Base-by-base conservation (phyloP, 2,113 vertebrate species). In the Eptatretus burgeri region DNA sequence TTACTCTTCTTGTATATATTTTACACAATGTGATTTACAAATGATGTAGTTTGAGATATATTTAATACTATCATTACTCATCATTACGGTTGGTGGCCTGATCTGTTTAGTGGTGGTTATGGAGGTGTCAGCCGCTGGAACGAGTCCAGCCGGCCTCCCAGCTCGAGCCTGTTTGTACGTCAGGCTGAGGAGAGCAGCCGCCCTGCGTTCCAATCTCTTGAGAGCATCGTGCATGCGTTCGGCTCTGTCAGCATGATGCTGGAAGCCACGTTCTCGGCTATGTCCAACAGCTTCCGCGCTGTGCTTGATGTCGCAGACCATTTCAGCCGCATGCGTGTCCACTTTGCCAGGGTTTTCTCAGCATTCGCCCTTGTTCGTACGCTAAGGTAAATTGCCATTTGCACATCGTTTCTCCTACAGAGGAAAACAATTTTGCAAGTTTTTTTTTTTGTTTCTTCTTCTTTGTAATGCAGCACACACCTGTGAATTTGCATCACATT, bases 191-290 rank as follows among this genome's bases (percentile, higher is more conserved):
- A 98, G 72, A 85, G 85, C 76, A 98, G 91, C 75, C 78, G 89
- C 1, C 83, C 87, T 0, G 89, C 89, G 11, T 98, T 95, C 70
- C 86, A 98, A 76, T 95, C 89, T 69, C 87, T 98, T 13, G 89
- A 95, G 65, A 98, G 91, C 70, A 94, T 98, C 1, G 91, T 98
- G 14, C 89, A 95, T 12, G 87, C 89, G 0, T 98, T 98, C 52
- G 75, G 81, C 49, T 95, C 89, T 0, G 85, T 98, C 66, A 95
- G 87, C 74, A 95, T 91, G 87, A 98, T 98, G 91, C 76, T 95
- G 78, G 87, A 98, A 49, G 89, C 91, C 49, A 98, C 91, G 14
- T 95, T 93, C 69, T 98, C 89, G 0, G 91, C 91, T 0, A 84
- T 95, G 9, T 94, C 93, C 68, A 98, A 95, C 75, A 95, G 91